Conservation (phyloP, 1,140 invertebrate genomes). For the Drosophila bipectinata region DNA sequence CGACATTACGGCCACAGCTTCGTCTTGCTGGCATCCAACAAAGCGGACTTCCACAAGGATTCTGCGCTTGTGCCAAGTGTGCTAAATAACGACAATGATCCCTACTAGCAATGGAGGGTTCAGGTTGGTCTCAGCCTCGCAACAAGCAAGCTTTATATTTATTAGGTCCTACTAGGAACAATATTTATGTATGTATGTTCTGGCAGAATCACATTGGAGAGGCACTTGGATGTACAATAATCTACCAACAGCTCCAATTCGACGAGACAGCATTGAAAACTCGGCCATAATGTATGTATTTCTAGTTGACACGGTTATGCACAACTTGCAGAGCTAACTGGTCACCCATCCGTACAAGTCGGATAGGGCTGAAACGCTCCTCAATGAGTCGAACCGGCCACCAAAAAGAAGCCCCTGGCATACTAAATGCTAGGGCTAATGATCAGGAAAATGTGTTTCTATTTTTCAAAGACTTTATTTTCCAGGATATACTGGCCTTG, state of each 20-base stretch:
- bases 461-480: too few relatives aligned
- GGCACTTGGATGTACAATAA: slow-evolving; percentile 75
- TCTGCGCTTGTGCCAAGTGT: slow-evolving; percentile 92
- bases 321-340: slow-evolving; percentile 99
- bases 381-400: slow-evolving; percentile 96
- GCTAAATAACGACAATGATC: slow-evolving; percentile 85
- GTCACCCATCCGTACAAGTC: slow-evolving; percentile 99
- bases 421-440: slow-evolving; percentile 92
- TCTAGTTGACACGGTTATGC: slow-evolving; percentile 99
- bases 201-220: slow-evolving; percentile 71
- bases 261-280: slow-evolving; percentile 78
- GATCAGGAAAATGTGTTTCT: not conserved
- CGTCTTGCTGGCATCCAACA: too few relatives aligned
- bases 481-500: too few relatives aligned
- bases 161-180: not conserved
- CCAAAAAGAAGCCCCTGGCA: slow-evolving; percentile 95
- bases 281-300: slow-evolving; percentile 97
- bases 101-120: slow-evolving; percentile 65
- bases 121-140: slow-evolving; percentile 50
- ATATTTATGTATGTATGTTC: not conserved
- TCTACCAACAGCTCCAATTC: slow-evolving; percentile 62
- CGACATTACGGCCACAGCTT: too few relatives aligned
- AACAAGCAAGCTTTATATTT: not conserved
- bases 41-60: slow-evolving; percentile 96
- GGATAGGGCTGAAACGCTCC: slow-evolving; percentile 95